Evolutionary conservation across 2,888 invertebrate species (phyloP).

Genomic region (Agonopterix alstromeriana): DNA sequence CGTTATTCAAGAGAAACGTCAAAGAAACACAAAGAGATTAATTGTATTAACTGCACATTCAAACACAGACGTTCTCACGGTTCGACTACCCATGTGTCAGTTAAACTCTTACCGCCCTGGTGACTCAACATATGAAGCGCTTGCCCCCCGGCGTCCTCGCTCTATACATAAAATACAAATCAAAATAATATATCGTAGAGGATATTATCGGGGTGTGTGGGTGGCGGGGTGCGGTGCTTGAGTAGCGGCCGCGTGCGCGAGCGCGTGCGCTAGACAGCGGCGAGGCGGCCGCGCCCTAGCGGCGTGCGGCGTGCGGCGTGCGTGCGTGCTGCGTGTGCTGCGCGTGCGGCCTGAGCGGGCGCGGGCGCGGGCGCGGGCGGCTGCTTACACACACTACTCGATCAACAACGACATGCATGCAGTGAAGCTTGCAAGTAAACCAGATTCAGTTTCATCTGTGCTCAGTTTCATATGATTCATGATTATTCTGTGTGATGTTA

Average conservation of each 20-base stretch:
- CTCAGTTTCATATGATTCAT: constrained; percentile 74
- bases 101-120: constrained; percentile 93
- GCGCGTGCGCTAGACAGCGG: constrained; percentile 27
- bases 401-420: constrained; percentile 73
- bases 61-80: constrained; percentile 76
- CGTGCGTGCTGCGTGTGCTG: constrained; percentile 29
- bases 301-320: constrained; percentile 22
- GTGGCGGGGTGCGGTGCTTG: constrained; percentile 40
- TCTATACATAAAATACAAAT: constrained; percentile 84
- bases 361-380: constrained; percentile 11
- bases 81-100: constrained; percentile 72
- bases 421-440: constrained; percentile 76
- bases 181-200: constrained; percentile 75
- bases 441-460: constrained; percentile 74
- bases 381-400: constrained; percentile 63
- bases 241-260: constrained; percentile 14
- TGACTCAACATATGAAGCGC: constrained; percentile 92
- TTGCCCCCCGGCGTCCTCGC: constrained; percentile 94
- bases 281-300: constrained; percentile 26
- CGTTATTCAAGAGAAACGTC: constrained; percentile 75
- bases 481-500: constrained; percentile 73
- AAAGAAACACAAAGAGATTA: constrained; percentile 75
- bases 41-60: constrained; percentile 71
- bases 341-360: constrained; percentile 19
- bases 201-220: constrained; percentile 71